Base-by-base conservation (phyloP, 2,797 vertebrate genomes). In the Trachurus trachurus region DNA sequence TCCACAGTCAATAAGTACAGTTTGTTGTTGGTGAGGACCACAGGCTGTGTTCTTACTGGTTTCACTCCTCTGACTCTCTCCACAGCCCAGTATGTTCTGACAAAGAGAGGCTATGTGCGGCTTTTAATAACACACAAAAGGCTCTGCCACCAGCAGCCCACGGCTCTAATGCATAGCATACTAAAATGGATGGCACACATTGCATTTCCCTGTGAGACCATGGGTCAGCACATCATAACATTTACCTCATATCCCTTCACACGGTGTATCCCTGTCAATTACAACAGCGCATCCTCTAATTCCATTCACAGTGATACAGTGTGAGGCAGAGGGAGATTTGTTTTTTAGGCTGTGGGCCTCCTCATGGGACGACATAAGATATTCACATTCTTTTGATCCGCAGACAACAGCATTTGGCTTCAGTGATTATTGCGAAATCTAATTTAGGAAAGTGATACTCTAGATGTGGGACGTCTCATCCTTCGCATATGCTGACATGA, bases 301-400 rank as follows among this genome's bases (percentile, higher is more conserved):
- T 71, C 53, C 37, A 80, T 19, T 57, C 66, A 15, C 6, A 39
- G 47, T 22, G 66, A 74, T 64, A 21, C 13, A 39, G 39, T 47
- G 6, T 6, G 61, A 56, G 29, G n/a, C 29, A 10, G 59, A 67
- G 69, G 19, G 52, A 56, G 70, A 57, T 79, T 71, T 69, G 71
- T 66, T 77, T 80, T 71, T 10, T 42, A n/a, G 44, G 29, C 34
- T 45, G 16, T 5, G 62, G 16, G 1, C 13, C 4, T 3, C 71
- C 66, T 81, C 58, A 26, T 5, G 68, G 71, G 71, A 71, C 3
- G 39, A 63, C 19, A n/a, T 5, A 10, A 59, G 61, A 74, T 19
- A 60, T 68, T 63, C 57, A 45, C 31, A 50, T 73, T 42, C 69
- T 56, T 85, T 74, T 82, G 66, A 86, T 86, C 63, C 54, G 50